Evolutionary conservation across 2,113 vertebrate species (phyloP).

Genomic region (Todiramphus chloris): DNA sequence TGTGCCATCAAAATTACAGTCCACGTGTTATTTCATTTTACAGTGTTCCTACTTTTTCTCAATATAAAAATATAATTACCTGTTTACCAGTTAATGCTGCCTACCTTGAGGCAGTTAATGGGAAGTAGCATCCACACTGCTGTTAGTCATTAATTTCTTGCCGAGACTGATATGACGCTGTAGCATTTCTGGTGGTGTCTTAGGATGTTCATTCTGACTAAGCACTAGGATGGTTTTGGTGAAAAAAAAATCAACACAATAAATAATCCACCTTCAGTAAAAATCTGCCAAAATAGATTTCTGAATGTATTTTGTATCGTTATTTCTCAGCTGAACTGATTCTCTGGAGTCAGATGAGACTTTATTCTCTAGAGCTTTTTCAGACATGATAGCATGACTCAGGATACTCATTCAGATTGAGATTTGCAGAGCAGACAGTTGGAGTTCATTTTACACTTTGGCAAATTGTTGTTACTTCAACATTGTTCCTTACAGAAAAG

Average conservation of each 20-base stretch:
- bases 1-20: not conserved
- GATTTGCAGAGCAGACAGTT: not conserved
- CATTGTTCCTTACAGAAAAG: not conserved
- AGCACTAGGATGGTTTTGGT: not conserved
- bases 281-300: not conserved
- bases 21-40: not conserved
- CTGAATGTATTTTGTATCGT: not conserved
- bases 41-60: not conserved
- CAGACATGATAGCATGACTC: not conserved
- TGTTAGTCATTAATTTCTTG: not conserved
- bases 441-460: slow-evolving; percentile 15
- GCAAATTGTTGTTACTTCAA: not conserved
- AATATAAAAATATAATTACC: not conserved
- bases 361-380: slow-evolving; percentile 1
- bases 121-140: not conserved
- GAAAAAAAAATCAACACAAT: not conserved
- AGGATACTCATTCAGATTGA: not conserved
- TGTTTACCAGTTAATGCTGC: not conserved
- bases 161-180: not conserved
- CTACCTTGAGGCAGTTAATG: not conserved
- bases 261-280: not conserved
- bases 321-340: slow-evolving; percentile 14
- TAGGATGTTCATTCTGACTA: not conserved
- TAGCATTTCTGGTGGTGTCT: not conserved
- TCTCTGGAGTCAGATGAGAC: not conserved